Evolutionary conservation across 2,113 vertebrate genomes (phyloP), one percentile per base, ranked within the genome.

Genomic region (Indri indri): DNA sequence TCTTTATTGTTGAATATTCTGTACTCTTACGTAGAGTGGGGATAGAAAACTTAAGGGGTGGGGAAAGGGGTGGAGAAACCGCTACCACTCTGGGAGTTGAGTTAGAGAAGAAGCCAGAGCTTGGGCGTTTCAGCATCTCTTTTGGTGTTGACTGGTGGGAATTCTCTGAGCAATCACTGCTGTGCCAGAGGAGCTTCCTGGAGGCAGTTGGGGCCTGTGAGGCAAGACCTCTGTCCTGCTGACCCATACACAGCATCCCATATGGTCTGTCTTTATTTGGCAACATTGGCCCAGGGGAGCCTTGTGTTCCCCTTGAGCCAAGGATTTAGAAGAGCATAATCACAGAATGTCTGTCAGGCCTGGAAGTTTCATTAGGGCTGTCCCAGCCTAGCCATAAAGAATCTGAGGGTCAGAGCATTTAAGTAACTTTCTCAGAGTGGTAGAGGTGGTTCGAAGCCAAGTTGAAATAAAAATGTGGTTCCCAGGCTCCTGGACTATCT

Each of bases 181-280:
- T 57, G 25, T 54, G 45, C 47, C 34, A 8, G 8, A 71, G 57
- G 63, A 54, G 17, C 59, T 81, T 37, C 22, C 23, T 37, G 47
- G 42, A 37, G 16, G 45, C 16, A 0, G 0, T 6, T 3, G 17
- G 77, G 45, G 23, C 27, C 37, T 30, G 52, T 37, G 61, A 65
- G 74, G 63, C 40, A 80, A 34, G 52, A 7, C n/a, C 54, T 32
- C 17, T 86, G 76, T 93, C 92, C 66, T 63, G 63, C 50, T 91
- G 71, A 86, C 95, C 84, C 45, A 9, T 34, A 8, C 59, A 9
- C 47, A 88, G 32, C 23, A 11, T 77, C 54, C 25, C 61, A 5
- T 34, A 9, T 0, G 5, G 50, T 40, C 82, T 88, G 40, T 16
- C 40, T 47, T 27, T 91, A 65, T 91, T 90, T 57, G 82, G 45